Evolutionary conservation across 2,888 invertebrate genomes (phyloP), one percentile per base, ranked within the genome.

Genomic region (Odontocolon sp.): DNA sequence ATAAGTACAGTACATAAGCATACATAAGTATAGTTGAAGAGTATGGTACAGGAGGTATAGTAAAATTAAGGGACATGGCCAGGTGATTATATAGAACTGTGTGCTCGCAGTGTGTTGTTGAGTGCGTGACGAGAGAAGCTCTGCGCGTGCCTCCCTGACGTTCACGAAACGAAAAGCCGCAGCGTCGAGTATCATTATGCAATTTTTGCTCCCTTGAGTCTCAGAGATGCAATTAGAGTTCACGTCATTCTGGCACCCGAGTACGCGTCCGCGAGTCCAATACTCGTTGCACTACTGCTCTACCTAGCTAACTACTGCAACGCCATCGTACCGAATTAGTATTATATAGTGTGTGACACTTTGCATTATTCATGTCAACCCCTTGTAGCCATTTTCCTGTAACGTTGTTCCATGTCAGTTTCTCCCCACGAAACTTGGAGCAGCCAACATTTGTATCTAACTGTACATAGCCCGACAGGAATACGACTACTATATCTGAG

Each of bases 171-270:
- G 75, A 72, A 73, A 69, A 36, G 67, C 23, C 67, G 33, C 79
- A 47, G 64, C 71, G 74, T 79, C 67, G 56, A 79, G 78, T 79
- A 75, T 76, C 77, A 76, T 81, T 76, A 73, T 73, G 72, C 70
- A 75, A 80, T 81, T 81, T 81, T 80, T 78, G 77, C 77, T 80
- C 69, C 73, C 79, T 77, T 66, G 80, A 82, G 59, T 76, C 72
- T 23, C 73, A 57, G 79, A 82, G 81, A 78, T 77, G 78, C 75
- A 82, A 82, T 82, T 80, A 81, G 75, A 50, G 73, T 33, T 74
- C 74, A 57, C 67, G 68, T 76, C 72, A 67, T 26, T 52, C 73
- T 18, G 45, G 66, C 66, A 66, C 47, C 61, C 67, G 61, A 56
- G 68, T 69, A 47, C 57, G 21, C 68, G 40, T 59, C 33, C 42